phyloP scores from a whole-genome alignment of 2,797 vertebrate species.

The Pogonophryne albipinna region DNA sequence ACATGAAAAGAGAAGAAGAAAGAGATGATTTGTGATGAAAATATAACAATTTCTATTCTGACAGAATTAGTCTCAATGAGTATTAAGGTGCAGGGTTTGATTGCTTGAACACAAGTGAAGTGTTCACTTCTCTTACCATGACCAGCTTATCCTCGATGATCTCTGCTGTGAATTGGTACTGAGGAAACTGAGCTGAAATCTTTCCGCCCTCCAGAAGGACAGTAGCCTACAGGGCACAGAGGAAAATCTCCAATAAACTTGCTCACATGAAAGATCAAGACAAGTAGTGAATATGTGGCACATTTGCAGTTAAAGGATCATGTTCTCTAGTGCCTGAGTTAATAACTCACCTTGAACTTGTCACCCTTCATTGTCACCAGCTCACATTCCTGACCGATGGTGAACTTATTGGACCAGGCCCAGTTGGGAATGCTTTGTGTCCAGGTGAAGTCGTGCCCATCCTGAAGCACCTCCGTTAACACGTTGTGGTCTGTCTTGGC shows the following conservation, averaged over 20 bases:
- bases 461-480: constrained; percentile 89
- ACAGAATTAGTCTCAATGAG: not conserved
- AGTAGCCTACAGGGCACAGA: constrained; percentile 78
- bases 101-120: not conserved
- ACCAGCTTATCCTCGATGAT: constrained; percentile 87
- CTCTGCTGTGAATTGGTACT: constrained; percentile 88
- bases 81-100: not conserved
- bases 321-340: not conserved
- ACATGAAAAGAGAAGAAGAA: constrained; percentile 4
- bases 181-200: constrained; percentile 85
- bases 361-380: constrained; percentile 87
- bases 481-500: constrained; percentile 89
- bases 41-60: not conserved
- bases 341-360: constrained; percentile 88
- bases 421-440: constrained; percentile 86
- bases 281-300: not conserved
- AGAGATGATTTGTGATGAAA: not conserved
- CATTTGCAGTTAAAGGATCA: not conserved
- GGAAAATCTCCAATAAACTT: not conserved
- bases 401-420: constrained; percentile 87
- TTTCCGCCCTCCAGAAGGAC: constrained; percentile 86
- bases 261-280: not conserved
- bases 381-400: constrained; percentile 88
- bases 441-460: constrained; percentile 91
- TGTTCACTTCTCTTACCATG: constrained; percentile 83